Conservation (phyloP, 2,888 invertebrate species). For the Linhomoeus sp. region DNA sequence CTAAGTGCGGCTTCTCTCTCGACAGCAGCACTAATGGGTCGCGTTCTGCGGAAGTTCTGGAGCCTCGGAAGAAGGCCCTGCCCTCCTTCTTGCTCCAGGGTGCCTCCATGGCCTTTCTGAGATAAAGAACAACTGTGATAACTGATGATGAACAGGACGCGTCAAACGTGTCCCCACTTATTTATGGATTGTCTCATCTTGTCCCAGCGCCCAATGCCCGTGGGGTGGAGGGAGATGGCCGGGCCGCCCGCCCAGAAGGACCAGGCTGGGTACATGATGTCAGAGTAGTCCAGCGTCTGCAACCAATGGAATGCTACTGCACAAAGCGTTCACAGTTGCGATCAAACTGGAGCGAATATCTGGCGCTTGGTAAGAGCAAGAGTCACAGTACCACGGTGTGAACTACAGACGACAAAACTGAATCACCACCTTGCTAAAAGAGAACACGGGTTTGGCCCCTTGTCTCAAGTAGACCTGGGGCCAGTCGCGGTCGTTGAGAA, state of each 20-base stretch:
- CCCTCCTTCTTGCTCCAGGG: slow-evolving; percentile 55
- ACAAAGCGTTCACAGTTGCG: too few relatives aligned
- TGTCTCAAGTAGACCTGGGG: slow-evolving; percentile 46
- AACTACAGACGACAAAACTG: too few relatives aligned
- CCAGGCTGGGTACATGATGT: slow-evolving; percentile 85
- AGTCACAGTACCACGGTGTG: too few relatives aligned
- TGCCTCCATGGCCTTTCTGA: slow-evolving; percentile 25
- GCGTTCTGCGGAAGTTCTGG: slow-evolving; percentile 70
- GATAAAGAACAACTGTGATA: too few relatives aligned
- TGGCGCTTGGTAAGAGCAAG: too few relatives aligned
- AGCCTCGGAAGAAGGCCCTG: slow-evolving; percentile 65
- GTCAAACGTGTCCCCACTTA: too few relatives aligned
- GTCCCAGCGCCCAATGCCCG: slow-evolving; percentile 84
- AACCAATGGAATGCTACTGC: too few relatives aligned
- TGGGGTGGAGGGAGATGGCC: slow-evolving; percentile 75
- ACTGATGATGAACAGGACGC: not conserved
- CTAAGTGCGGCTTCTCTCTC: slow-evolving; percentile 44
- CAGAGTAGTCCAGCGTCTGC: slow-evolving; percentile 43
- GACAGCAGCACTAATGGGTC: slow-evolving; percentile 62
- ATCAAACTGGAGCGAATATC: too few relatives aligned
- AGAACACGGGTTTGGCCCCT: slow-evolving; percentile 62
- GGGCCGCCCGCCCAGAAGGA: slow-evolving; percentile 97
- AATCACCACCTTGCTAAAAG: slow-evolving; percentile 76
- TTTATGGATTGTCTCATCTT: too few relatives aligned
- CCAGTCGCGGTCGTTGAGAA: slow-evolving; percentile 77